These are phyloP conservation scores for Portevinia maculata DNA, from an alignment of 2,888 invertebrate genomes.

Conservation along the genomic window DNA sequence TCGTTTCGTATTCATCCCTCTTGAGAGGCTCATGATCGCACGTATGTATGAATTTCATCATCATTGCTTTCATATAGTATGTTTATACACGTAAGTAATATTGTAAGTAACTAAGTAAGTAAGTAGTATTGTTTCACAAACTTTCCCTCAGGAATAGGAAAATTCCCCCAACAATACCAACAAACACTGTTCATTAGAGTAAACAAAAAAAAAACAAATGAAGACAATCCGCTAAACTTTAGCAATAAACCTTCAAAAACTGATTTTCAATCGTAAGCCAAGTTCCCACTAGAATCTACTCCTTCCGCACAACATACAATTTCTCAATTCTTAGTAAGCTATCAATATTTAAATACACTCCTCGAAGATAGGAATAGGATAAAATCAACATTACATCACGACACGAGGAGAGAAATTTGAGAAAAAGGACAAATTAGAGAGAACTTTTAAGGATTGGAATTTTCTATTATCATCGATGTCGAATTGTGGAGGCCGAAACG, in stretches of 20 bases:
- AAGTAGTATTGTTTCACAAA: constrained; percentile 44
- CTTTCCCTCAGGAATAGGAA: constrained; percentile 25
- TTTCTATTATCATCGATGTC: constrained; percentile 48
- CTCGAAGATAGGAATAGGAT: background rate
- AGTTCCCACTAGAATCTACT: constrained; percentile 1
- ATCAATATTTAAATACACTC: constrained; percentile 55
- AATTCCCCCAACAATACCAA: constrained; percentile 6
- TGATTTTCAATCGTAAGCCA: constrained; percentile 45
- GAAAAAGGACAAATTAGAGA: constrained; percentile 57
- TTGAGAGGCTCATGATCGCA: background rate
- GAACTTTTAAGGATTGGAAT: constrained; percentile 59
- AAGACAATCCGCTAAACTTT: constrained; percentile 32
- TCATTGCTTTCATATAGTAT: background rate
- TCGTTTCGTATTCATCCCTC: background rate
- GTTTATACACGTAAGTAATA: constrained; percentile 8
- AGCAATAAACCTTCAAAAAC: constrained; percentile 27
- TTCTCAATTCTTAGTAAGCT: constrained; percentile 15
- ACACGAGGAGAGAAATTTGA: constrained; percentile 13
- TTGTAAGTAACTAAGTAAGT: too few relatives aligned
- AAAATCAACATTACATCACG: constrained; percentile 37
- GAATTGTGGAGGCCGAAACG: background rate
- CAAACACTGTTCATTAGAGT: background rate
- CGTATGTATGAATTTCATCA: constrained; percentile 15
- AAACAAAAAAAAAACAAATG: background rate
- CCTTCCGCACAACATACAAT: constrained; percentile 6